These are phyloP conservation scores for Poecilia wingei DNA, from an alignment of 2,797 vertebrate genomes.

Conservation along the genomic window DNA sequence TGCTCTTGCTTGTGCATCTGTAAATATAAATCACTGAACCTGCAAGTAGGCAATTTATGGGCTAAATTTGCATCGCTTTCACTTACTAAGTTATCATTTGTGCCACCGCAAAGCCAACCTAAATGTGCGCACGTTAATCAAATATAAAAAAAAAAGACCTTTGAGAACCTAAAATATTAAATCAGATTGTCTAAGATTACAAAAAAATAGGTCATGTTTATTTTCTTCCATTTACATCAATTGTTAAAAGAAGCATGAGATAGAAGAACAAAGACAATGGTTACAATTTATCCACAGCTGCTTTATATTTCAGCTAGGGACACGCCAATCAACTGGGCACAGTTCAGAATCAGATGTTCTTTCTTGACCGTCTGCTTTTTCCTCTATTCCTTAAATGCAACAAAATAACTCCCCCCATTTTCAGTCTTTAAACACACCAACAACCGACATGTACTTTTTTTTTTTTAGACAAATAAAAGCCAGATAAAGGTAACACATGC, in stretches of 20 bases:
- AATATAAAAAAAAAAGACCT: neutral
- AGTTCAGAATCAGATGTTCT: neutral
- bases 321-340: neutral
- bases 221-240: conserved; percentile 54
- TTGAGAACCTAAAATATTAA: conserved; percentile 11
- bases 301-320: conserved; percentile 8
- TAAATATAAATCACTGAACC: conserved; percentile 10
- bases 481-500: neutral
- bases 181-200: conserved; percentile 52
- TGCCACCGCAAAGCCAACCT: conserved; percentile 13
- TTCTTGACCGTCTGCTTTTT: neutral
- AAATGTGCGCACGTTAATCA: conserved; percentile 20
- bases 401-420: neutral
- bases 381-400: neutral
- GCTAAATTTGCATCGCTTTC: conserved; percentile 23
- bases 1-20: conserved; percentile 19
- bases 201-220: conserved; percentile 49
- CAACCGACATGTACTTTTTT: neutral
- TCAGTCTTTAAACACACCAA: neutral
- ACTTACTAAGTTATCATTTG: conserved; percentile 17
- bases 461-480: neutral
- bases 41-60: conserved; percentile 7
- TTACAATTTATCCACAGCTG: conserved; percentile 32
- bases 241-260: conserved; percentile 30
- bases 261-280: conserved; percentile 34